These are phyloP conservation scores for Danionella cerebrum DNA, from an alignment of 2,113 vertebrate genomes.

Conservation along the genomic window DNA sequence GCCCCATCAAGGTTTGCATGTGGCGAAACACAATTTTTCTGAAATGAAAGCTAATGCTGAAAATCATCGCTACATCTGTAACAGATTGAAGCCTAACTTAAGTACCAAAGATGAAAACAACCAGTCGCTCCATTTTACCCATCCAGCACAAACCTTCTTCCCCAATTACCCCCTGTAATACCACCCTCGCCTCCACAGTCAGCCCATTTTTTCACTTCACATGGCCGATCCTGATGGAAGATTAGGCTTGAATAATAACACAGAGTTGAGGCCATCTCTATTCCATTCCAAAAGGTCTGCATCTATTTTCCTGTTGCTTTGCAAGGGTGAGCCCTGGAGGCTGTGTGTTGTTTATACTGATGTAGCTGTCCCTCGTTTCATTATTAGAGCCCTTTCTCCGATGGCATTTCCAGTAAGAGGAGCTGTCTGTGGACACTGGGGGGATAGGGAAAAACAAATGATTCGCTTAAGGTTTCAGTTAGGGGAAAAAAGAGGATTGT, in stretches of 20 bases:
- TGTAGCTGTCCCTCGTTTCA: conserved; percentile 18
- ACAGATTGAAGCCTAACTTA: neutral
- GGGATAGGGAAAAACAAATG: neutral
- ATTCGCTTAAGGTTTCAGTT: neutral
- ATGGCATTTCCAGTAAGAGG: conserved; percentile 18
- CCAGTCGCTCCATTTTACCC: conserved; percentile 6
- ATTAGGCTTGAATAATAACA: conserved; percentile 36
- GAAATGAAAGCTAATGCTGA: neutral
- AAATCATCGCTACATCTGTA: neutral
- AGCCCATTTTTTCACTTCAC: conserved; percentile 30
- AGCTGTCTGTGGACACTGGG: neutral
- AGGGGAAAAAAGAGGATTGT: neutral
- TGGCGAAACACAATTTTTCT: no score
- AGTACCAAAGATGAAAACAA: neutral
- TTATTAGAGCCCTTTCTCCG: neutral
- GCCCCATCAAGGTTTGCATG: neutral
- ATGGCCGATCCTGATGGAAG: conserved; percentile 24
- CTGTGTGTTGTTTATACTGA: conserved; percentile 21
- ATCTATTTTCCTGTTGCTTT: conserved; percentile 19
- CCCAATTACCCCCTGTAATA: conserved; percentile 20
- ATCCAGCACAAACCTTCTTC: neutral
- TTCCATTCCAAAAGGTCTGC: conserved; percentile 34
- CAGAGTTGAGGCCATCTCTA: conserved; percentile 27
- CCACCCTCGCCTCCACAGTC: conserved; percentile 22
- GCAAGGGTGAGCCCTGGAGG: conserved; percentile 8